These are phyloP conservation scores for Zaprionus kolodkinae DNA, from an alignment of 1,140 invertebrate genomes.

Conservation along the genomic window DNA sequence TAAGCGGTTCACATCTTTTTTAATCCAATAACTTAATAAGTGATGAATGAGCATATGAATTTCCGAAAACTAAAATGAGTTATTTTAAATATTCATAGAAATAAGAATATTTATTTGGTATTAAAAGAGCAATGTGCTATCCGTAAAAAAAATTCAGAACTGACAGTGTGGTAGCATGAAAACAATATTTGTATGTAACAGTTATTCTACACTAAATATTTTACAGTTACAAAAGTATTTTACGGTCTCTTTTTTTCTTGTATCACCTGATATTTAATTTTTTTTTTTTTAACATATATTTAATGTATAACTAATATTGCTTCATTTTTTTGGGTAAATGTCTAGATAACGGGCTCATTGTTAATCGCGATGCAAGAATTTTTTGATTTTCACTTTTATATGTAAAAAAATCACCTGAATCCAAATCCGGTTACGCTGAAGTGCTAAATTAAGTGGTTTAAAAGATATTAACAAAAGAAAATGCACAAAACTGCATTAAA, in stretches of 20 bases:
- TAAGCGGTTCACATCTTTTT: conserved; percentile 21
- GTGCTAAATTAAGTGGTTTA: too few species aligned
- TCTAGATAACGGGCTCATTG: too few species aligned
- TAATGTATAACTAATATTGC: neutral
- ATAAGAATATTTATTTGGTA: conserved; percentile 23
- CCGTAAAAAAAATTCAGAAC: conserved; percentile 43
- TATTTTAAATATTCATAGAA: conserved; percentile 7
- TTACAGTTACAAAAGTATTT: conserved; percentile 24
- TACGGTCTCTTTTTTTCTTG: neutral
- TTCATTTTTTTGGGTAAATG: too few species aligned
- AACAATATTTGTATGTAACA: conserved; percentile 34
- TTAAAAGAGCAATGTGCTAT: conserved; percentile 31
- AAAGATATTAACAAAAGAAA: too few species aligned
- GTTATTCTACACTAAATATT: conserved; percentile 6
- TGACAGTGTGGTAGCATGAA: conserved; percentile 34
- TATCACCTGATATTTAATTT: too few species aligned
- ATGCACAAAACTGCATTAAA: too few species aligned
- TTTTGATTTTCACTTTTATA: too few species aligned
- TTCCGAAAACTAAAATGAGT: conserved; percentile 3
- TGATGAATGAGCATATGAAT: neutral
- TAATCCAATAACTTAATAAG: neutral
- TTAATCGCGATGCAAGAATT: too few species aligned
- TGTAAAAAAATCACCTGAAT: too few species aligned
- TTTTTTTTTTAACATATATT: too few species aligned
- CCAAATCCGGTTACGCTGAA: too few species aligned